These are phyloP conservation scores for Drosophila chauvacae DNA, from an alignment of 1,140 invertebrate species.

Conservation along the genomic window DNA sequence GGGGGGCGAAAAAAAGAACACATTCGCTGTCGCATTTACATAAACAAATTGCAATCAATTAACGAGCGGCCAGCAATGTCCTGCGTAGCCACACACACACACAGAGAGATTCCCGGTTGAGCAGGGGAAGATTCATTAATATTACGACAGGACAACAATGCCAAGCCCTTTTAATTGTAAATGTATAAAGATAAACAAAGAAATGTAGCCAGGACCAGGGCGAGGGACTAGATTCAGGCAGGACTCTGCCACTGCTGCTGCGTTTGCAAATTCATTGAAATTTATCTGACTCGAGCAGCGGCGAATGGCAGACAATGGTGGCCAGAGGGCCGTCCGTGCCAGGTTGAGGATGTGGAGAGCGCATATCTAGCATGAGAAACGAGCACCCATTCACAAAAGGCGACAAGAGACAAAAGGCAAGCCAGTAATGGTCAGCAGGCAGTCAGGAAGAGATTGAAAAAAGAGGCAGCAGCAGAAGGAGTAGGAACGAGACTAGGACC, in stretches of 20 bases:
- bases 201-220: conserved; percentile 63
- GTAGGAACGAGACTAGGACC: background rate
- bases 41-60: conserved; percentile 81
- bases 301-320: conserved; percentile 41
- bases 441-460: conserved; percentile 30
- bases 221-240: conserved; percentile 18
- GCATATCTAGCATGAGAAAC: conserved; percentile 28
- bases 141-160: conserved; percentile 76
- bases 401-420: conserved; percentile 68
- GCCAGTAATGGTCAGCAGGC: conserved; percentile 39
- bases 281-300: conserved; percentile 64
- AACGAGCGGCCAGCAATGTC: conserved; percentile 40
- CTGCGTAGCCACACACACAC: conserved; percentile 5
- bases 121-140: conserved; percentile 72
- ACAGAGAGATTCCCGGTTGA: background rate
- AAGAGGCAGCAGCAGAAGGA: background rate
- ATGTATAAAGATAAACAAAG: conserved; percentile 81
- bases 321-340: background rate
- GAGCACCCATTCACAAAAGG: conserved; percentile 46
- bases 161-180: conserved; percentile 79
- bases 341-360: background rate
- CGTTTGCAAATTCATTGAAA: conserved; percentile 77
- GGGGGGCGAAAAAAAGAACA: background rate
- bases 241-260: conserved; percentile 32
- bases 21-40: conserved; percentile 56